phyloP scores from a whole-genome alignment of 2,888 invertebrate genomes.

The Andrena minutula region DNA sequence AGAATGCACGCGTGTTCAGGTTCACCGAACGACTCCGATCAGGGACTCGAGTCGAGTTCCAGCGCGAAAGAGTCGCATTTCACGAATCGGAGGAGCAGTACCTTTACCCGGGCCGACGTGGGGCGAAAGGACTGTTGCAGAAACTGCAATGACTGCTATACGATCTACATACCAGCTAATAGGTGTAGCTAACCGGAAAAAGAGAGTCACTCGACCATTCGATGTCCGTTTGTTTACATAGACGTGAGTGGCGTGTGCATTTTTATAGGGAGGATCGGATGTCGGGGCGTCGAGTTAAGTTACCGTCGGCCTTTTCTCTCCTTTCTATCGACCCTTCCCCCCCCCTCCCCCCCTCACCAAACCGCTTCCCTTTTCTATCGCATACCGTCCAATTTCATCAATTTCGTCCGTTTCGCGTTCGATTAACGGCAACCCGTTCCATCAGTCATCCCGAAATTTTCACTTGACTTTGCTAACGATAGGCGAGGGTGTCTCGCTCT shows the following conservation, averaged over 20 bases:
- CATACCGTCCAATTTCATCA: slow-evolving; percentile 10
- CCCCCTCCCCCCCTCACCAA: background rate
- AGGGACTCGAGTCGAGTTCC: slow-evolving; percentile 47
- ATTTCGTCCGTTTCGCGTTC: background rate
- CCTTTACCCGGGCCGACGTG: slow-evolving; percentile 43
- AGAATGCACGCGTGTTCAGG: slow-evolving; percentile 44
- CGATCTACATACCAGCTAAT: slow-evolving; percentile 66
- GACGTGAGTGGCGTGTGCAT: slow-evolving; percentile 64
- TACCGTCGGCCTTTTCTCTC: slow-evolving; percentile 59
- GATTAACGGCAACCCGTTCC: slow-evolving; percentile 3
- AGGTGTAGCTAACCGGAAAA: slow-evolving; percentile 70
- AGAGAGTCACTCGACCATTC: slow-evolving; percentile 68
- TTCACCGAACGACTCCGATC: slow-evolving; percentile 53
- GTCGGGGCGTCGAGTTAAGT: slow-evolving; percentile 73
- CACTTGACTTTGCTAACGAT: background rate
- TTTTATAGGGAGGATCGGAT: slow-evolving; percentile 72
- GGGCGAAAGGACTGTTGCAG: slow-evolving; percentile 42
- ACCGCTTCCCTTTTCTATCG: slow-evolving; percentile 28
- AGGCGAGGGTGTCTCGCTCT: background rate
- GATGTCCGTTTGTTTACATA: slow-evolving; percentile 71
- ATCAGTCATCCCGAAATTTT: background rate
- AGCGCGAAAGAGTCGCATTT: slow-evolving; percentile 61
- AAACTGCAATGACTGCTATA: slow-evolving; percentile 61
- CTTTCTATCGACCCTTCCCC: slow-evolving; percentile 50
- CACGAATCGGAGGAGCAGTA: slow-evolving; percentile 52